Evolutionary conservation across 1,140 invertebrate genomes (phyloP).

Genomic region (Pogonomyrmex barbatus): DNA sequence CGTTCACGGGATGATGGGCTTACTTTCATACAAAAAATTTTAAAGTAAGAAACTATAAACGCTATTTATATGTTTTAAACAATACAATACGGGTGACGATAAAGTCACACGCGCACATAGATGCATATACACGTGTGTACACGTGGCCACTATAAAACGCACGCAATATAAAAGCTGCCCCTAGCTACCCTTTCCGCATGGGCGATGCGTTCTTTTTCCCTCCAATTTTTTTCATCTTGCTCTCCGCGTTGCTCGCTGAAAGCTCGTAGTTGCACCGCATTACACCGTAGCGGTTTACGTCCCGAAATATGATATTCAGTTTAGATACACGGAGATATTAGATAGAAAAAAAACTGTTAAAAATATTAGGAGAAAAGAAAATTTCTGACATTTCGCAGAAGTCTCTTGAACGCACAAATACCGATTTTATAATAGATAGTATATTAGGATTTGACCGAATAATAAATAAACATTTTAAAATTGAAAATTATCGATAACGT

Average conservation of each 20-base stretch:
- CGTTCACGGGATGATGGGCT: background rate
- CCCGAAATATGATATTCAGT: constrained; percentile 46
- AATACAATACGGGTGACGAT: constrained; percentile 50
- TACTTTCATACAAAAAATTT: background rate
- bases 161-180: constrained; percentile 70
- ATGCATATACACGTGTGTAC: background rate
- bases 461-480: background rate
- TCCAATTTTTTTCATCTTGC: constrained; percentile 51
- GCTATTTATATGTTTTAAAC: constrained; percentile 51
- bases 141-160: constrained; percentile 69
- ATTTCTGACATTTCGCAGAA: background rate
- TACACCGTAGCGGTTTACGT: constrained; percentile 45
- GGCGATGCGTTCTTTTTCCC: constrained; percentile 43
- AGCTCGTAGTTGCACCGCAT: constrained; percentile 49
- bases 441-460: background rate
- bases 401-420: background rate
- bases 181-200: constrained; percentile 20
- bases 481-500: background rate
- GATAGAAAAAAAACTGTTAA: constrained; percentile 17
- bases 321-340: constrained; percentile 41
- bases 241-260: constrained; percentile 24
- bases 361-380: background rate
- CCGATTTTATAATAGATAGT: background rate
- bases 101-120: constrained; percentile 13
- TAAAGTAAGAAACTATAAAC: constrained; percentile 21